Conservation (phyloP, 2,113 vertebrate species). For the Pterocles burchelli region DNA sequence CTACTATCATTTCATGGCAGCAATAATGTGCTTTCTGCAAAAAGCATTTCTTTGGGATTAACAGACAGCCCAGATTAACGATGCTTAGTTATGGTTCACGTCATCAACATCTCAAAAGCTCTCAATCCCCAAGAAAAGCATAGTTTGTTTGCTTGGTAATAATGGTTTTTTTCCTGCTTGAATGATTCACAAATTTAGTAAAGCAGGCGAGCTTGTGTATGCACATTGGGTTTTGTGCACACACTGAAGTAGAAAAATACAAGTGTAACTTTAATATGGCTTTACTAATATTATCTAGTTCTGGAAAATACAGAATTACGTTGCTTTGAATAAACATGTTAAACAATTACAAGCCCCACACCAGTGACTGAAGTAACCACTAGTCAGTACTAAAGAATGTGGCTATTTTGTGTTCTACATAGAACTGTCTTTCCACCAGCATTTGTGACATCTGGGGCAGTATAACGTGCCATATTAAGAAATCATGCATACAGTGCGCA, state of each 20-base stretch:
- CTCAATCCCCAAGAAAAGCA: not conserved
- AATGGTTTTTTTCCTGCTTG: not conserved
- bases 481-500: not conserved
- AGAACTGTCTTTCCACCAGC: not conserved
- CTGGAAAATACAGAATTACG: not conserved
- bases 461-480: not conserved
- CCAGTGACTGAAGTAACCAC: not conserved
- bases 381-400: not conserved
- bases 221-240: not conserved
- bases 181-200: not conserved
- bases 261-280: not conserved
- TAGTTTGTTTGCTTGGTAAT: not conserved
- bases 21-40: not conserved
- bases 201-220: not conserved
- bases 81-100: not conserved
- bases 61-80: not conserved
- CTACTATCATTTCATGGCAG: not conserved
- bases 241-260: not conserved
- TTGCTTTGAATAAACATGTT: not conserved
- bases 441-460: not conserved
- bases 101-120: not conserved
- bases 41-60: constrained; percentile 22
- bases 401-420: not conserved
- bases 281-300: not conserved
- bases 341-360: not conserved